These are phyloP conservation scores for Pogonocherus hispidulus DNA, from an alignment of 2,888 invertebrate species.

Conservation along the genomic window DNA sequence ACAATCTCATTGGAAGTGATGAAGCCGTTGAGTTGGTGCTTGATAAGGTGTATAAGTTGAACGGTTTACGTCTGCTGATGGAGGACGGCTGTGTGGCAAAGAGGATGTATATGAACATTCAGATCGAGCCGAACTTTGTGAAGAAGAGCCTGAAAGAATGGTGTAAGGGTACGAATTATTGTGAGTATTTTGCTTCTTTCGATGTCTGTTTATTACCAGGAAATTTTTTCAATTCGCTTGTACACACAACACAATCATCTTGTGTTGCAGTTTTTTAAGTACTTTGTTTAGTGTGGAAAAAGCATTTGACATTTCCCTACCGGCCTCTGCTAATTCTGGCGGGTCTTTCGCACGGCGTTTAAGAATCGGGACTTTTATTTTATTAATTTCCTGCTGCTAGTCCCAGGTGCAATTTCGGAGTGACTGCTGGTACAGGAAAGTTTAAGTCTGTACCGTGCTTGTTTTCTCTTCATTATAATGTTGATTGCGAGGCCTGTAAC, in stretches of 20 bases:
- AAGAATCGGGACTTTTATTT: too few species aligned
- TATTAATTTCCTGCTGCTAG: background rate
- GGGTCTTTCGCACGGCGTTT: background rate
- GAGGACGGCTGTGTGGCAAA: background rate
- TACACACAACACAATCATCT: slow-evolving; percentile 6
- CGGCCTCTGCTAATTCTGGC: slow-evolving; percentile 5
- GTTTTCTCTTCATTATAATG: background rate
- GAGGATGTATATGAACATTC: background rate
- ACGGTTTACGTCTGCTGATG: background rate
- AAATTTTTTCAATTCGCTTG: background rate
- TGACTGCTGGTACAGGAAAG: background rate
- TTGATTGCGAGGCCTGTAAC: background rate
- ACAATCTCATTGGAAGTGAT: background rate
- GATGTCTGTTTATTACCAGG: slow-evolving; percentile 2
- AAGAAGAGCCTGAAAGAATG: background rate
- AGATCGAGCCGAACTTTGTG: background rate
- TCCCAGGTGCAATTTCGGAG: background rate
- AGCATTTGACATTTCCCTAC: background rate
- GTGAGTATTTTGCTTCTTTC: slow-evolving; percentile 8
- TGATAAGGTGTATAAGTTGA: background rate
- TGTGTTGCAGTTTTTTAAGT: background rate
- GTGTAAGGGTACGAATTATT: background rate
- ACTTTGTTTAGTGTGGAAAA: slow-evolving; percentile 11
- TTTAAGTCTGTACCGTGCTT: background rate
- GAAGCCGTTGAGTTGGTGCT: background rate